Evolutionary conservation across 2,888 invertebrate species (phyloP).

Genomic region (Nasonia oneida): DNA sequence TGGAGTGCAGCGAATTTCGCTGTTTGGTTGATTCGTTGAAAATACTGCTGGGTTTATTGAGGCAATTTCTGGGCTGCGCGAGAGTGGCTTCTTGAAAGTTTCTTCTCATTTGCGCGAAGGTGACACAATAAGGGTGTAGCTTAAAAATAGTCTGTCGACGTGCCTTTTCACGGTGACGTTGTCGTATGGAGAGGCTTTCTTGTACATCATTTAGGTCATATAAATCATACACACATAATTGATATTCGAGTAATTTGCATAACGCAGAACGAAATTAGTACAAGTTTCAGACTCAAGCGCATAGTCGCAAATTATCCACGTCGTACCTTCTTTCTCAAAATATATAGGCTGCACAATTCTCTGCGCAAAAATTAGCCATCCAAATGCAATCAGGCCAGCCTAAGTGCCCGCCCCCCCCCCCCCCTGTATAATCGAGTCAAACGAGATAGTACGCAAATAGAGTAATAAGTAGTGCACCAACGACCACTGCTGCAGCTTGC

Average conservation of each 20-base stretch:
- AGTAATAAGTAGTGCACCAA: neutral
- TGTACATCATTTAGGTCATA: too few species aligned
- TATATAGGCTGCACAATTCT: neutral
- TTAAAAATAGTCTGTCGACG: neutral
- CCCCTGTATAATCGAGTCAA: neutral
- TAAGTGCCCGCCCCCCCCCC: neutral
- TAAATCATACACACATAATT: too few species aligned
- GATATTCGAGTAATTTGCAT: too few species aligned
- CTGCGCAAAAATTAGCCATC: neutral
- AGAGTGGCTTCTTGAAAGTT: neutral
- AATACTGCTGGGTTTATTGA: neutral
- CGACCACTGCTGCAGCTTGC: too few species aligned
- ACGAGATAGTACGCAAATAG: neutral
- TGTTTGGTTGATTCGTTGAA: neutral
- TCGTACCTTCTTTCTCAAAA: too few species aligned
- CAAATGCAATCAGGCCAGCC: neutral
- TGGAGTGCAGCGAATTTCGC: neutral
- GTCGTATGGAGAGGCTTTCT: neutral
- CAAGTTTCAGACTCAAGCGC: too few species aligned
- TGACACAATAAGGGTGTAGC: neutral
- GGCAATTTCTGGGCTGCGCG: too few species aligned
- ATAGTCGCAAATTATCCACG: too few species aligned
- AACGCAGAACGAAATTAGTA: too few species aligned
- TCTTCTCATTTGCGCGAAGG: neutral
- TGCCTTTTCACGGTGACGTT: neutral